phyloP scores from a whole-genome alignment of 2,113 vertebrate species.

The Antechinus stuartii region DNA sequence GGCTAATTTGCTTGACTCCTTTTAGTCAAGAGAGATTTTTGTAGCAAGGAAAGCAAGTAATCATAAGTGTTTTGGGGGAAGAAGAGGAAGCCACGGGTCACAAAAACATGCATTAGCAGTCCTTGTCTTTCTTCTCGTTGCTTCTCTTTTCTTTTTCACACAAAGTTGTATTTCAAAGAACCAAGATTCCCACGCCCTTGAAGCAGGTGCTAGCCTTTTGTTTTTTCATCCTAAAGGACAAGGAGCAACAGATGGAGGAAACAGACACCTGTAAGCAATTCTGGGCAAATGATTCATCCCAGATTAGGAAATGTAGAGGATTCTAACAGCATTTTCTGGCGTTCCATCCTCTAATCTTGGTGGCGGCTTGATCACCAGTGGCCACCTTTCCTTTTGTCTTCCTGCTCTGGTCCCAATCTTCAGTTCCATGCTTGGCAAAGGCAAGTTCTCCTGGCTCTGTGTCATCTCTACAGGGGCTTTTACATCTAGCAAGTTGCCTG shows the following conservation, averaged over 20 bases:
- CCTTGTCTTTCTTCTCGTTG: background rate
- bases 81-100: background rate
- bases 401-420: background rate
- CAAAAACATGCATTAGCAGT: background rate
- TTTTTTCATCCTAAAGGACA: background rate
- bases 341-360: background rate
- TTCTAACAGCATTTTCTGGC: background rate
- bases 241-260: background rate
- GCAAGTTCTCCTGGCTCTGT: background rate
- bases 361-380: background rate
- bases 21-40: background rate
- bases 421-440: background rate
- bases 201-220: background rate
- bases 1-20: background rate
- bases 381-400: background rate
- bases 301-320: background rate
- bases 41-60: background rate
- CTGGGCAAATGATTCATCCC: background rate
- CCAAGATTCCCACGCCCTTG: background rate
- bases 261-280: background rate
- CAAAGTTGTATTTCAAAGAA: background rate
- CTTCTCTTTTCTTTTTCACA: background rate
- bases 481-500: background rate
- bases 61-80: background rate
- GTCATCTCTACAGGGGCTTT: background rate